A percentile compares a stretch with the other conserved stretches of the same genome.
Conservation (phyloP, 2,797 vertebrate genomes). For the Rousettus madagascariensis region DNA sequence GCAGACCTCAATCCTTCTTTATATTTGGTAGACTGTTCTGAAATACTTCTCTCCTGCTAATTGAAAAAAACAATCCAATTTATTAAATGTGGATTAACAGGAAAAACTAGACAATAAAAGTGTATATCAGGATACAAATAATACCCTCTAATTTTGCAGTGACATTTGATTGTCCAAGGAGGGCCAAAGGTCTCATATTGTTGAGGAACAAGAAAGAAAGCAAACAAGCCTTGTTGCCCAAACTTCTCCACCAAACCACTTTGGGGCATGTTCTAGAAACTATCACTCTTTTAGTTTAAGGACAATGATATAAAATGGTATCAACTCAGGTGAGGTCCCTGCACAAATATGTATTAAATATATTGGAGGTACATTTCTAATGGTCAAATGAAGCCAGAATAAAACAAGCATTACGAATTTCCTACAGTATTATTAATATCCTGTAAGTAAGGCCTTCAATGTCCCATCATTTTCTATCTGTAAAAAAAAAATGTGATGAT, state of each 20-base stretch:
- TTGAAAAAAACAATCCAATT: neutral
- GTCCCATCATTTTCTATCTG: neutral
- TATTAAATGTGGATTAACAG: neutral
- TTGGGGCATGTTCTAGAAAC: neutral
- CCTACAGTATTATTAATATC: neutral
- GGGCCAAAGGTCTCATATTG: neutral
- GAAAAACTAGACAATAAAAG: neutral
- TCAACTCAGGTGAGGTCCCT: neutral
- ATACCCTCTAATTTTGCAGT: neutral
- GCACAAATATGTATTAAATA: neutral
- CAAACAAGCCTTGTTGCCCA: neutral
- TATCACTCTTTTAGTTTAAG: neutral
- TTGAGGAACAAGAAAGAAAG: neutral
- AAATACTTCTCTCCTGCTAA: neutral
- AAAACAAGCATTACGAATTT: neutral
- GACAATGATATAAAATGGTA: neutral
- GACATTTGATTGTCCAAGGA: neutral
- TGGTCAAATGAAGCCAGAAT: neutral
- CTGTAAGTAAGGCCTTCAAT: neutral
- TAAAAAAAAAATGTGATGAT: neutral
- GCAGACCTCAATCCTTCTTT: neutral
- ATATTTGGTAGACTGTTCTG: rapidly evolving
- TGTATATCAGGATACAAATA: neutral
- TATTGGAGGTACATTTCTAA: neutral
- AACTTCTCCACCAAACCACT: neutral